Evolutionary conservation across 2,888 invertebrate species (phyloP).

Genomic region (Phortica magna): DNA sequence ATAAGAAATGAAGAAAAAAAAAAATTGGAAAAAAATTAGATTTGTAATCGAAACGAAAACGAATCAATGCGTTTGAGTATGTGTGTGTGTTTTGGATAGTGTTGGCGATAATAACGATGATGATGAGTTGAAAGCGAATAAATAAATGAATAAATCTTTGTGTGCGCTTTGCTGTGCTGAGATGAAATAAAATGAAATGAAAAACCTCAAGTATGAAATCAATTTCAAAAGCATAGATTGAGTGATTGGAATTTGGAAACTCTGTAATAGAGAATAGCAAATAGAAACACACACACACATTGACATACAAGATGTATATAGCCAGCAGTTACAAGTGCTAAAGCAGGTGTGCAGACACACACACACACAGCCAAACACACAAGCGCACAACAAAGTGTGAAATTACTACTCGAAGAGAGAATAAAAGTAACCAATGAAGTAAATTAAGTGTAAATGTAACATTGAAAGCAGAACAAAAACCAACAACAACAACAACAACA

Average conservation of each 20-base stretch:
- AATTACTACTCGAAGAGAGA: conserved; percentile 23
- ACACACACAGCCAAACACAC: not conserved
- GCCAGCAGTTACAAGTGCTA: not conserved
- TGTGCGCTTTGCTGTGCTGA: not conserved
- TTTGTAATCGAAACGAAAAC: conserved; percentile 27
- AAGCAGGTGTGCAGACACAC: not conserved
- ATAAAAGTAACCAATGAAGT: conserved; percentile 26
- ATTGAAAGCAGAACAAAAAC: not conserved
- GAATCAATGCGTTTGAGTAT: not conserved
- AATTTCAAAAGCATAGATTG: conserved; percentile 50
- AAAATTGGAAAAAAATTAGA: conserved; percentile 19
- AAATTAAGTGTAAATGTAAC: conserved; percentile 38
- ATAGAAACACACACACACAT: conserved; percentile 1
- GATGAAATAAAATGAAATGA: not conserved
- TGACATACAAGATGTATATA: not conserved
- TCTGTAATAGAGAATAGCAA: not conserved
- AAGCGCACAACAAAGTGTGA: conserved; percentile 26
- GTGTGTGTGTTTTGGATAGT: not conserved
- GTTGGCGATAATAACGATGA: not conserved
- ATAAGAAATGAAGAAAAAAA: not conserved
- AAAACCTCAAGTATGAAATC: conserved; percentile 36
- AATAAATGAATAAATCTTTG: not conserved
- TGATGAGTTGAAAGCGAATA: not conserved
- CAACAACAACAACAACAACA: not conserved
- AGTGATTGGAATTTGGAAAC: conserved; percentile 46